Evolutionary conservation across 2,113 vertebrate species (phyloP), one percentile per base, ranked within the genome.

Genomic region (Nyctereutes procyonoides): DNA sequence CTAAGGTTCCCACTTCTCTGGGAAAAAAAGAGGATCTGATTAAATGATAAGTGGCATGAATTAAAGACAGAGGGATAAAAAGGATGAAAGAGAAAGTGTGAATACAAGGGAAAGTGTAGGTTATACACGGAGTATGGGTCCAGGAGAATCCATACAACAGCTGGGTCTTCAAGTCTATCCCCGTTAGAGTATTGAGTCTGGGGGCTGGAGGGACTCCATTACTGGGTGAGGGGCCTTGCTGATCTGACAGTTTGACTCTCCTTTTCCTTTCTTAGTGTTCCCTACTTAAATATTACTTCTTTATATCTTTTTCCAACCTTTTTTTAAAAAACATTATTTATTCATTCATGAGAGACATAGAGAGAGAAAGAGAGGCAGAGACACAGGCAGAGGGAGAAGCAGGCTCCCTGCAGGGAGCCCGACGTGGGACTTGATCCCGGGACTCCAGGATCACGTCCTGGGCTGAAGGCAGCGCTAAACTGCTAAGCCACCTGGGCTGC

Each of bases 221-320:
- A 22, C n/a, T 53, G 43, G 26, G 15, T 38, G 84, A 7, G 24
- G 15, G 30, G 19, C 4, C 60, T 69, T 63, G 35, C 12, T 53
- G 60, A 11, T 80, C n/a, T 22, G 53, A 60, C 15, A 60, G 13
- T n/a, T 81, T 77, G 55, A 58, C 3, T n/a, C 20, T 62, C 19
- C 30, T 94, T 89, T 88, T 88, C 17, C 60, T 30, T 93, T 86
- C 20, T 67, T 58, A 43, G 15, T 58, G 16, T 9, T 97, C 69
- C 24, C 6, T 65, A 24, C 17, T 91, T 88, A 93, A 84, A 28
- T 67, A 85, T 4, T 24, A 24, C 30, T 60, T 69, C 6, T 4
- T 62, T 55, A 15, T 1, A 7, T 67, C 4, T 17, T 26, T 79
- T 77, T 30, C n/a, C 7, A 87, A 51, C 5, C 8, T 5, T 48